Evolutionary conservation across 2,888 invertebrate species (phyloP).

Genomic region (Drosophila nr. medialis): DNA sequence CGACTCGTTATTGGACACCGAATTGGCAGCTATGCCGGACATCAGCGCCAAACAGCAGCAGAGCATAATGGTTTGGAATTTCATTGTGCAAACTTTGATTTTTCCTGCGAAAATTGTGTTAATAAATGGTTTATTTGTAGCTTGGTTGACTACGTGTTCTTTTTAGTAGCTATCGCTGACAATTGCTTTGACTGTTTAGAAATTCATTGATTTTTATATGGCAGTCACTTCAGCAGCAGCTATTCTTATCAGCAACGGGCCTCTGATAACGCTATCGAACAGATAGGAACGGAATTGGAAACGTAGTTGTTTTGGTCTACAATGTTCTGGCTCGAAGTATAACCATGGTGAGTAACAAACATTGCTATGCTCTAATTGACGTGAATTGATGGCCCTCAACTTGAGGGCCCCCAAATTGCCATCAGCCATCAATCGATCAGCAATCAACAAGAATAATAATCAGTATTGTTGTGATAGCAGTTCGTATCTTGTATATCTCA

Average conservation of each 20-base stretch:
- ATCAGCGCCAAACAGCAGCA: conserved; percentile 54
- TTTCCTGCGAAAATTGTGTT: conserved; percentile 23
- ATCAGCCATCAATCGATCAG: conserved; percentile 38
- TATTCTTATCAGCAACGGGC: conserved; percentile 46
- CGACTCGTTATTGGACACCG: conserved; percentile 54
- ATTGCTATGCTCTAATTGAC: conserved; percentile 38
- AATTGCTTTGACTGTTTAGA: conserved; percentile 66
- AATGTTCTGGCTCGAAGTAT: conserved; percentile 45
- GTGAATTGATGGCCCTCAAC: conserved; percentile 34
- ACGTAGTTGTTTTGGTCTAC: conserved; percentile 51
- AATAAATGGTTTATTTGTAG: conserved; percentile 20
- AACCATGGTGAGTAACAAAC: conserved; percentile 42
- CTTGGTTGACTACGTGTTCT: conserved; percentile 46
- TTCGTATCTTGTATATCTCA: conserved; percentile 61
- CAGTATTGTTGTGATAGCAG: conserved; percentile 27
- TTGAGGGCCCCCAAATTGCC: conserved; percentile 28
- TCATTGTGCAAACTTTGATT: conserved; percentile 40
- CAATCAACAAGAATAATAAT: conserved; percentile 36
- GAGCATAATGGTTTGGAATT: conserved; percentile 41
- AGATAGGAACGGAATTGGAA: conserved; percentile 40
- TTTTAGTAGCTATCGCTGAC: conserved; percentile 56
- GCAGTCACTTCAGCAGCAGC: conserved; percentile 33
- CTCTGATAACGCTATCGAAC: conserved; percentile 49
- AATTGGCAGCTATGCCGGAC: conserved; percentile 51
- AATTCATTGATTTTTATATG: conserved; percentile 65